Percentiles rank a stretch among this genome's conserved stretches.
These are phyloP conservation scores for Synanthedon myopaeformis DNA, from an alignment of 2,888 invertebrate genomes.

Conservation along the genomic window DNA sequence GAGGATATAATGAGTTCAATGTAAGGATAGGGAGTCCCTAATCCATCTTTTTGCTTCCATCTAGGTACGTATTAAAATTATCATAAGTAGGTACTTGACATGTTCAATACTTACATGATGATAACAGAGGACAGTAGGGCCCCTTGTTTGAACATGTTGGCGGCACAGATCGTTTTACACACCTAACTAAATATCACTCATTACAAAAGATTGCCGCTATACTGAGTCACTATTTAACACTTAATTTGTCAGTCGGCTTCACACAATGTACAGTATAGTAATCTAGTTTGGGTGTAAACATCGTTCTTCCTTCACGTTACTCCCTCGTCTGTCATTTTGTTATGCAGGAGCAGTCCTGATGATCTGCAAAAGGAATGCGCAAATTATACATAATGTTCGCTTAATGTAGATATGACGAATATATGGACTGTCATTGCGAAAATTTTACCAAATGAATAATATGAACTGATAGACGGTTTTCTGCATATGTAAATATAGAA, in stretches of 20 bases:
- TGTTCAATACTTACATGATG: slow-evolving; percentile 43
- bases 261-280: not conserved
- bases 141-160: slow-evolving; percentile 35
- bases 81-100: too few relatives aligned
- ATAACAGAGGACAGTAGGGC: slow-evolving; percentile 36
- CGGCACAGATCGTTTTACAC: slow-evolving; percentile 19
- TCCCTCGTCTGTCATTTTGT: slow-evolving; percentile 30
- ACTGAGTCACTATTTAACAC: slow-evolving; percentile 32
- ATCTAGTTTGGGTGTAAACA: not conserved
- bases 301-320: slow-evolving; percentile 24
- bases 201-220: slow-evolving; percentile 13
- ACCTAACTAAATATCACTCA: slow-evolving; percentile 31
- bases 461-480: not conserved
- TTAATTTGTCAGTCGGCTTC: slow-evolving; percentile 7
- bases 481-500: not conserved
- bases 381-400: slow-evolving; percentile 5
- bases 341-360: slow-evolving; percentile 10
- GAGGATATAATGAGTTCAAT: too few relatives aligned
- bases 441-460: slow-evolving; percentile 7
- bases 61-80: too few relatives aligned
- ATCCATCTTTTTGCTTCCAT: too few relatives aligned
- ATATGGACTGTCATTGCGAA: slow-evolving; percentile 14
- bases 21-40: too few relatives aligned
- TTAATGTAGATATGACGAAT: slow-evolving; percentile 18
- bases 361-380: slow-evolving; percentile 28